phyloP scores from a whole-genome alignment of 1,140 invertebrate genomes.

The Hormaphis cornu region DNA sequence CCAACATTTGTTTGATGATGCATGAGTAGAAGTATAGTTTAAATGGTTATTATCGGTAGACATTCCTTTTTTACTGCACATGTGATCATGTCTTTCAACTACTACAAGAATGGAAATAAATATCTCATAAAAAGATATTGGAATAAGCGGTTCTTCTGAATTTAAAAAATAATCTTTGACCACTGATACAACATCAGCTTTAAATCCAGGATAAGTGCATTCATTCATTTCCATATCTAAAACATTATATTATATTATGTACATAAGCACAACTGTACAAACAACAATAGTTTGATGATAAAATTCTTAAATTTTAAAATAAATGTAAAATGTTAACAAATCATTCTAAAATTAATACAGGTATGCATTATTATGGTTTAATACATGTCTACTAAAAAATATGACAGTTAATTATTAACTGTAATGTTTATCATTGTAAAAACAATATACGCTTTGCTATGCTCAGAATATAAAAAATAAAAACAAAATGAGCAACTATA shows the following conservation, averaged over 20 bases:
- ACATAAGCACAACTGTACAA: too few relatives aligned
- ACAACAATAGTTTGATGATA: too few relatives aligned
- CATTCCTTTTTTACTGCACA: neutral
- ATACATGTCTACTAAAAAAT: too few relatives aligned
- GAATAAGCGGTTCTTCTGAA: constrained; percentile 23
- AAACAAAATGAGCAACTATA: neutral
- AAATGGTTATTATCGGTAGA: neutral
- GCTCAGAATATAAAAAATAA: neutral
- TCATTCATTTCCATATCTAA: constrained; percentile 11
- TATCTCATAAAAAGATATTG: constrained; percentile 20
- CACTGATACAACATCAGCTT: constrained; percentile 19
- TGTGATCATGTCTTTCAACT: constrained; percentile 25
- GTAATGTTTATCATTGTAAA: too few relatives aligned
- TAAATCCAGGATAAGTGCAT: constrained; percentile 21
- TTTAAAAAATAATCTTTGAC: constrained; percentile 29
- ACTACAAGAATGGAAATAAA: constrained; percentile 22
- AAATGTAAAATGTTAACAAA: too few relatives aligned
- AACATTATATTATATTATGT: neutral
- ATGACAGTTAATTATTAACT: too few relatives aligned
- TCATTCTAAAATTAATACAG: too few relatives aligned
- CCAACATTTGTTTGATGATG: neutral
- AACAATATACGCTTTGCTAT: too few relatives aligned
- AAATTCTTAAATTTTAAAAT: too few relatives aligned
- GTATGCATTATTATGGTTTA: too few relatives aligned
- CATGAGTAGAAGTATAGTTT: neutral